Percentiles rank a stretch among this genome's conserved stretches.
Evolutionary conservation across 2,888 invertebrate species (phyloP).

Genomic region (Tribolium freemani): DNA sequence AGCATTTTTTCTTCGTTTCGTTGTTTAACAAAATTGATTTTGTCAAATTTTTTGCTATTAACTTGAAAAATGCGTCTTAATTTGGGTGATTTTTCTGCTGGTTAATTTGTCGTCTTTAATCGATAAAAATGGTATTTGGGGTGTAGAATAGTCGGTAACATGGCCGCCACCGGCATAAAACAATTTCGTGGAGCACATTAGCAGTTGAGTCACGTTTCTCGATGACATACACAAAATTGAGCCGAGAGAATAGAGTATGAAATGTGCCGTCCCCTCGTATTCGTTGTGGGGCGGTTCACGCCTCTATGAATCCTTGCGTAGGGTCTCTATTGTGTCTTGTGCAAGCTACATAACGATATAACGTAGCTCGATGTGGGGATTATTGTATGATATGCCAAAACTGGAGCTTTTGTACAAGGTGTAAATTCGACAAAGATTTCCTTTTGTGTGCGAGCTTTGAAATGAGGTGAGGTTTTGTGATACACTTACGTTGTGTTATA

Average conservation of each 20-base stretch:
- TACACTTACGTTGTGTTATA: conserved; percentile 58
- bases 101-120: not conserved
- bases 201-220: conserved; percentile 67
- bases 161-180: conserved; percentile 65
- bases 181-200: conserved; percentile 64
- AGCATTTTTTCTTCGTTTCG: too few relatives aligned
- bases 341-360: conserved; percentile 56
- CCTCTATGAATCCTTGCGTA: conserved; percentile 51
- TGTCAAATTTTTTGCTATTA: too few relatives aligned
- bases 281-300: conserved; percentile 48
- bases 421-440: conserved; percentile 58
- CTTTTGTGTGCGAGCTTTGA: conserved; percentile 54
- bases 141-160: conserved; percentile 34
- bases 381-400: conserved; percentile 57
- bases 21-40: too few relatives aligned
- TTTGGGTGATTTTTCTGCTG: too few relatives aligned
- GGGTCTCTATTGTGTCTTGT: conserved; percentile 55
- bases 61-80: too few relatives aligned
- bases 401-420: conserved; percentile 53
- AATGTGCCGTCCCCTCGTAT: conserved; percentile 59
- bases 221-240: conserved; percentile 67
- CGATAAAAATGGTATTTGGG: conserved; percentile 1
- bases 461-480: conserved; percentile 60
- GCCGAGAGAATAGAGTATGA: conserved; percentile 63
- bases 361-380: conserved; percentile 54